These are phyloP conservation scores for Argynnis bischoffii DNA, from an alignment of 2,888 invertebrate species.

Conservation along the genomic window DNA sequence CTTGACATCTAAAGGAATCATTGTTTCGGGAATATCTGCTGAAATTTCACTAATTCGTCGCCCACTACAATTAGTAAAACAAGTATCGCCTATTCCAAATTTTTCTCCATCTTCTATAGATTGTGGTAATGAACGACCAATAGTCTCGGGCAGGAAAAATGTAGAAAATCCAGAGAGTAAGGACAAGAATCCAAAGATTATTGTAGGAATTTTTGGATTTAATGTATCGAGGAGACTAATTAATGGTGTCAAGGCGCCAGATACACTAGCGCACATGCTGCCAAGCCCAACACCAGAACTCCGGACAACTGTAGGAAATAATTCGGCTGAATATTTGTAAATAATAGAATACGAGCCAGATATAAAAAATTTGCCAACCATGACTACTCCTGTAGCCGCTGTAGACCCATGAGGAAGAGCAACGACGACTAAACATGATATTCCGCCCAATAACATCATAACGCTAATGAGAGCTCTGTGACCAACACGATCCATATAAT, in stretches of 20 bases:
- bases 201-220: conserved; percentile 89
- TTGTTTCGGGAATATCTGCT: conserved; percentile 69
- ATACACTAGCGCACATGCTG: conserved; percentile 92
- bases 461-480: conserved; percentile 88
- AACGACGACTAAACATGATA: conserved; percentile 89
- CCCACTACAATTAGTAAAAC: conserved; percentile 86
- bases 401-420: conserved; percentile 85
- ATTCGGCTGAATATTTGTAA: conserved; percentile 93
- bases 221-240: conserved; percentile 89
- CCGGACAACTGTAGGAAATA: conserved; percentile 92
- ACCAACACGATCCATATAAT: conserved; percentile 89
- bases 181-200: conserved; percentile 89
- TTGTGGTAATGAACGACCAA: conserved; percentile 91
- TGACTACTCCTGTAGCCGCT: conserved; percentile 84
- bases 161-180: conserved; percentile 88
- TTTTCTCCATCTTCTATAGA: conserved; percentile 92
- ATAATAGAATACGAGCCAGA: conserved; percentile 93
- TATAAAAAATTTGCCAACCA: conserved; percentile 91
- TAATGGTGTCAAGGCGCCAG: conserved; percentile 90
- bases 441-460: conserved; percentile 90
- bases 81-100: conserved; percentile 91
- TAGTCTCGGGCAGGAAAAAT: conserved; percentile 90
- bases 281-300: conserved; percentile 93
- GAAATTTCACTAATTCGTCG: conserved; percentile 66
- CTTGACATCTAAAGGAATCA: conserved; percentile 70